A percentile compares a stretch with the other conserved stretches of the same genome.
phyloP scores from a whole-genome alignment of 1,140 invertebrate genomes.

The Batillaria attramentaria region DNA sequence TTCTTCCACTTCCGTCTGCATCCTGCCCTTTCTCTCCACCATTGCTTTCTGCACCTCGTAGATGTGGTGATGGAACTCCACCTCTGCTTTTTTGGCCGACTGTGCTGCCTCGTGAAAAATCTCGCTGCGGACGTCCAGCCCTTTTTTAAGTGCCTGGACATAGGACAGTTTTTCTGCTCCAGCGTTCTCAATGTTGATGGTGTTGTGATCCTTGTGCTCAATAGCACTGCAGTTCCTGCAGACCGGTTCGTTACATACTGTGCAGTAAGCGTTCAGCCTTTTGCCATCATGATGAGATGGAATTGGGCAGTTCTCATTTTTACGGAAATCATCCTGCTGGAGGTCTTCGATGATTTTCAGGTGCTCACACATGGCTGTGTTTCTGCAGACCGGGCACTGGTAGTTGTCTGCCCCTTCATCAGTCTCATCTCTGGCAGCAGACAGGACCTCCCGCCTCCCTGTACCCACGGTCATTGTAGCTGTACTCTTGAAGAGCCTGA shows the following conservation, averaged over 20 bases:
- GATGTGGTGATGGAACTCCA: neutral
- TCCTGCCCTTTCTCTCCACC: neutral
- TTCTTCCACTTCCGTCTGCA: slow-evolving; percentile 22
- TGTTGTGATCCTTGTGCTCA: slow-evolving; percentile 19
- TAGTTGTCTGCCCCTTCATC: neutral
- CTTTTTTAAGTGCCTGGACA: neutral
- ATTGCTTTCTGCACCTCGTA: slow-evolving; percentile 5
- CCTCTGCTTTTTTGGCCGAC: neutral
- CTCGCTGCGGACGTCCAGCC: neutral
- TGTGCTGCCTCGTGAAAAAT: slow-evolving; percentile 18
- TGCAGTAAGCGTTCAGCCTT: slow-evolving; percentile 23
- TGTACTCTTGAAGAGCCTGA: slow-evolving; percentile 3
- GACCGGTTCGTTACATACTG: neutral
- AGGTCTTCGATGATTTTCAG: slow-evolving; percentile 1
- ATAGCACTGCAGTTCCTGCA: slow-evolving; percentile 23
- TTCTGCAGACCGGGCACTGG: slow-evolving; percentile 28
- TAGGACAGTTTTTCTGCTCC: neutral
- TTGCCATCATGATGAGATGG: slow-evolving; percentile 5
- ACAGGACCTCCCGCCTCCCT: slow-evolving; percentile 6
- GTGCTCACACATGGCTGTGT: slow-evolving; percentile 23
- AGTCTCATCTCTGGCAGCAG: neutral
- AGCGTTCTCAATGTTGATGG: neutral
- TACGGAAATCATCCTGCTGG: neutral
- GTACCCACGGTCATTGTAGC: slow-evolving; percentile 25
- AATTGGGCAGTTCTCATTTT: neutral